These are phyloP conservation scores for Dreissena polymorpha DNA, from an alignment of 1,140 invertebrate genomes.

Conservation along the genomic window DNA sequence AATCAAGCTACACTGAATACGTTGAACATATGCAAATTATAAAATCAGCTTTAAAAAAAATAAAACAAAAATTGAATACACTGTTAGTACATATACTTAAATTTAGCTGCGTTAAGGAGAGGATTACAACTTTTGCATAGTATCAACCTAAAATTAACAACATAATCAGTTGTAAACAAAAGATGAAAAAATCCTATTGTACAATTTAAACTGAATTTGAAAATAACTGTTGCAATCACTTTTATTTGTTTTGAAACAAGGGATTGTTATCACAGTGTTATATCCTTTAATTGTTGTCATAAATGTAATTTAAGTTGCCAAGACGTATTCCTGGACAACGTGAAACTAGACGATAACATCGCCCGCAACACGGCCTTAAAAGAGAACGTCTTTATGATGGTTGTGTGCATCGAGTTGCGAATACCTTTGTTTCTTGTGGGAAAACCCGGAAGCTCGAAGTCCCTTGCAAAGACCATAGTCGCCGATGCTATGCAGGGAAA, in stretches of 20 bases:
- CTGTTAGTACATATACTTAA: not conserved
- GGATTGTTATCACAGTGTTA: too few relatives aligned
- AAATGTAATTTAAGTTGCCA: slow-evolving; percentile 63
- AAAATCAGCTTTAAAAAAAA: not conserved
- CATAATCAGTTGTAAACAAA: not conserved
- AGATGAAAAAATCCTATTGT: not conserved
- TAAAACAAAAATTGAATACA: not conserved
- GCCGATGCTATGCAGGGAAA: slow-evolving; percentile 68
- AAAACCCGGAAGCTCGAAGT: slow-evolving; percentile 77
- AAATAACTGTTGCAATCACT: too few relatives aligned
- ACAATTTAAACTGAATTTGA: too few relatives aligned
- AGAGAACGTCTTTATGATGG: slow-evolving; percentile 41
- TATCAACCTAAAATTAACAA: not conserved
- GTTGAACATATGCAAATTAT: too few relatives aligned
- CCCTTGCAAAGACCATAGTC: slow-evolving; percentile 51
- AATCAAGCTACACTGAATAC: too few relatives aligned
- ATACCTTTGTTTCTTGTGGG: slow-evolving; percentile 75
- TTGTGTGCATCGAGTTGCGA: slow-evolving; percentile 74
- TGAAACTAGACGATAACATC: slow-evolving; percentile 69
- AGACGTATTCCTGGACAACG: slow-evolving; percentile 69
- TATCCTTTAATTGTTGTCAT: too few relatives aligned
- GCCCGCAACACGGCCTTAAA: slow-evolving; percentile 72
- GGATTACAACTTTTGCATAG: not conserved
- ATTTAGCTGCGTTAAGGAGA: not conserved
- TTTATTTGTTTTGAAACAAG: too few relatives aligned